A percentile compares a stretch with the other conserved stretches of the same genome.
Evolutionary conservation across 2,113 vertebrate genomes (phyloP).

Genomic region (Nematolebias whitei): DNA sequence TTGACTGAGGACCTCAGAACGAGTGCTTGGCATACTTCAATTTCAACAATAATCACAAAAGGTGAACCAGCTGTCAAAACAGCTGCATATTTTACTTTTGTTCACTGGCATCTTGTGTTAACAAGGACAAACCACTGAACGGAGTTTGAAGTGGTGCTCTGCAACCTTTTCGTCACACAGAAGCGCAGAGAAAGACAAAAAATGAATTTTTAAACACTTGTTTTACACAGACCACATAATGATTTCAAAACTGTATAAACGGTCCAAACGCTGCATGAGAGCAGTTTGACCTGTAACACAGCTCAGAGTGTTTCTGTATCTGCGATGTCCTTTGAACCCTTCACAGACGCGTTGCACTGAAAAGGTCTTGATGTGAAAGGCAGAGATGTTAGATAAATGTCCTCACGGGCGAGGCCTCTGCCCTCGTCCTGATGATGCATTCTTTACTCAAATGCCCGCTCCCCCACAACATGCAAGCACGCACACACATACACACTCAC

Average conservation of each 20-base stretch:
- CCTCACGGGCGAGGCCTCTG: slow-evolving; percentile 74
- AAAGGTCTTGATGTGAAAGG: slow-evolving; percentile 75
- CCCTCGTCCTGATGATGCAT: slow-evolving; percentile 73
- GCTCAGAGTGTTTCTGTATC: slow-evolving; percentile 49
- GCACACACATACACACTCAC: slow-evolving; percentile 28
- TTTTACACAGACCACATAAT: slow-evolving; percentile 3
- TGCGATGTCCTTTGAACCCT: slow-evolving; percentile 62
- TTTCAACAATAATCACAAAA: slow-evolving; percentile 64
- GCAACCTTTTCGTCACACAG: slow-evolving; percentile 12
- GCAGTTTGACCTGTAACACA: slow-evolving; percentile 64
- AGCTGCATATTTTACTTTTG: slow-evolving; percentile 45
- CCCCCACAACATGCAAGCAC: slow-evolving; percentile 42
- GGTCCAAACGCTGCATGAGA: slow-evolving; percentile 37
- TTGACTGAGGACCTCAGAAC: slow-evolving; percentile 45
- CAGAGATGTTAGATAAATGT: slow-evolving; percentile 80
- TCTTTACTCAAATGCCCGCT: slow-evolving; percentile 65
- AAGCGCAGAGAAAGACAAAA: slow-evolving; percentile 7
- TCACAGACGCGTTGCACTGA: slow-evolving; percentile 66
- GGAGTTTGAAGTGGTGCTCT: slow-evolving; percentile 11
- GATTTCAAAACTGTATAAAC: no score
- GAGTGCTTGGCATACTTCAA: slow-evolving; percentile 44
- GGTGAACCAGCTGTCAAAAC: slow-evolving; percentile 67
- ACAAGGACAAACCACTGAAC: slow-evolving; percentile 16
- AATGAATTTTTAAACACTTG: slow-evolving; percentile 16
- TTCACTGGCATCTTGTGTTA: slow-evolving; percentile 28